Evolutionary conservation across 2,888 invertebrate species (phyloP).

Genomic region (Ectemnius lituratus): DNA sequence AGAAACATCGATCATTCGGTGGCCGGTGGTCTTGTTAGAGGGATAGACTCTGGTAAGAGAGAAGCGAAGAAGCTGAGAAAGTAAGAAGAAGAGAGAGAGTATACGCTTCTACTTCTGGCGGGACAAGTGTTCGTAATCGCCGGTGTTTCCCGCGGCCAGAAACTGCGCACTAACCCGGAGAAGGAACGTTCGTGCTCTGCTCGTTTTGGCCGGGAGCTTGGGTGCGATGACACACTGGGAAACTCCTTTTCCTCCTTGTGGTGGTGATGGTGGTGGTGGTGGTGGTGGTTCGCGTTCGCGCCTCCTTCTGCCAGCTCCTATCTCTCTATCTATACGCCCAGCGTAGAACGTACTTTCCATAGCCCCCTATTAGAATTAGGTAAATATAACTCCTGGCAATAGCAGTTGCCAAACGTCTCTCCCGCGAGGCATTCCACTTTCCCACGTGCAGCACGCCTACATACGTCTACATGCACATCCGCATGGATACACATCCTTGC

Average conservation of each 20-base stretch:
- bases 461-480: background rate
- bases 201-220: background rate
- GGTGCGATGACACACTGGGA: constrained; percentile 70
- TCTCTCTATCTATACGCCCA: constrained; percentile 18
- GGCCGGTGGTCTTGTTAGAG: constrained; percentile 7
- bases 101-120: background rate
- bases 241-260: constrained; percentile 54
- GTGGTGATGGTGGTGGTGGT: too few relatives aligned
- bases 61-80: background rate
- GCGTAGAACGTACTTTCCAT: constrained; percentile 23
- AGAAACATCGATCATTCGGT: constrained; percentile 38
- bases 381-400: constrained; percentile 63
- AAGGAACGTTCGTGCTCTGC: constrained; percentile 28
- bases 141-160: constrained; percentile 11
- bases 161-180: constrained; percentile 41
- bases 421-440: background rate
- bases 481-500: background rate
- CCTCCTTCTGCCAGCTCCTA: background rate
- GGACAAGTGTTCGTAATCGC: constrained; percentile 18
- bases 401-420: constrained; percentile 3
- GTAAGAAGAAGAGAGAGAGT: too few relatives aligned
- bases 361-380: constrained; percentile 61
- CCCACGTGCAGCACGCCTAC: background rate
- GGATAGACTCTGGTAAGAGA: constrained; percentile 25
- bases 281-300: constrained; percentile 6